Conservation (phyloP, 2,888 invertebrate species). For the Pharmacophagus antenor region DNA sequence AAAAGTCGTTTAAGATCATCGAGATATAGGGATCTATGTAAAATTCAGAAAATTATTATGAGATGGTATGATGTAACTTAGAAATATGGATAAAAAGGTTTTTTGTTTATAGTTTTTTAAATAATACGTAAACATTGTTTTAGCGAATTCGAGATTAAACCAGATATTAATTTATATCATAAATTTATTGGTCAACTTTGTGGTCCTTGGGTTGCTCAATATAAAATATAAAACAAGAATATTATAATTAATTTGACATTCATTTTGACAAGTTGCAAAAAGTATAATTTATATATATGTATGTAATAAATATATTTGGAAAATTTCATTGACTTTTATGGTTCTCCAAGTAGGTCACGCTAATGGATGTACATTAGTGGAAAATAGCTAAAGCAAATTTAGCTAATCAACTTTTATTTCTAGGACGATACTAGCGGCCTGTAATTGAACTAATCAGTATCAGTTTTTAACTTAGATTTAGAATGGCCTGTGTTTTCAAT, state of each 20-base stretch:
- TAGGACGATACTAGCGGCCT: constrained; percentile 2
- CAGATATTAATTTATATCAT: too few relatives aligned
- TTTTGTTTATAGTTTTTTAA: too few relatives aligned
- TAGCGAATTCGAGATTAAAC: too few relatives aligned
- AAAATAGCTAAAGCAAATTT: constrained; percentile 20
- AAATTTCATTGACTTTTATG: constrained; percentile 14
- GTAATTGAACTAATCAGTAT: not conserved
- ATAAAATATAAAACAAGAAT: not conserved
- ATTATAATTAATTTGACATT: constrained; percentile 6
- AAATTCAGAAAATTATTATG: too few relatives aligned
- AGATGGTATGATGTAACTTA: too few relatives aligned
- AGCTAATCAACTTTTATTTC: constrained; percentile 15
- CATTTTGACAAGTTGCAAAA: not conserved
- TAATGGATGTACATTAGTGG: constrained; percentile 14
- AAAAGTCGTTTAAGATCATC: too few relatives aligned
- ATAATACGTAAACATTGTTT: too few relatives aligned
- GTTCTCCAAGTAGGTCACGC: constrained; percentile 8
- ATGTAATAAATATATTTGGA: constrained; percentile 20
- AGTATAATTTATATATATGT: not conserved
- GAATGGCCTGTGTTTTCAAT: constrained; percentile 2
- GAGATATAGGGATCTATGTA: too few relatives aligned
- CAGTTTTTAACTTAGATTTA: constrained; percentile 12
- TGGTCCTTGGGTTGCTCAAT: too few relatives aligned
- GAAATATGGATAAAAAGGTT: too few relatives aligned
- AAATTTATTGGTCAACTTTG: too few relatives aligned